Conservation (phyloP, 2,113 vertebrate species). For the Sylvietta virens region DNA sequence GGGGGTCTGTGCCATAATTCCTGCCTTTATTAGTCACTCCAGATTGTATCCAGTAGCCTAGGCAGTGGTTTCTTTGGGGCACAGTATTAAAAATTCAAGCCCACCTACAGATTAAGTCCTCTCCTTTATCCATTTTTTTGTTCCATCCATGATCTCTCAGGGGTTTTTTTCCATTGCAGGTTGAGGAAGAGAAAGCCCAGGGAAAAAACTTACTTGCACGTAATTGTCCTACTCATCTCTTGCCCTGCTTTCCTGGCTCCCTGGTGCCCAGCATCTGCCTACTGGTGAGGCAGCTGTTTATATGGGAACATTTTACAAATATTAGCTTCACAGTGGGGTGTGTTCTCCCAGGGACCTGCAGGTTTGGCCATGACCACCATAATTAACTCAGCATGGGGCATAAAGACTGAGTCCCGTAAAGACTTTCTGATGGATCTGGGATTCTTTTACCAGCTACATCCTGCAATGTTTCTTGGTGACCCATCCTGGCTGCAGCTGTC, state of each 20-base stretch:
- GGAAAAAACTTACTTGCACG: background rate
- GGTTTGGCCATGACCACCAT: background rate
- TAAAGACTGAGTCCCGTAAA: fast-evolving
- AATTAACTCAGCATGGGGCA: background rate
- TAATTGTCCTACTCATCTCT: background rate
- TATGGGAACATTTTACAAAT: background rate
- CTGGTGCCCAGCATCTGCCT: background rate
- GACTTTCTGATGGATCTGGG: background rate
- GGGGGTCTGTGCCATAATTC: slow-evolving; percentile 2
- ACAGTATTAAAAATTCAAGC: slow-evolving; percentile 45
- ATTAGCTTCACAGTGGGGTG: background rate
- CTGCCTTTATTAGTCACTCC: slow-evolving; percentile 21
- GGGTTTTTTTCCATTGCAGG: background rate
- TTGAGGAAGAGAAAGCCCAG: background rate
- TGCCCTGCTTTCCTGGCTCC: background rate
- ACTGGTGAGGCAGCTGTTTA: background rate
- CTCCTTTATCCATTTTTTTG: background rate
- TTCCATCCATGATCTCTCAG: background rate
- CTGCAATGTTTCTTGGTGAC: background rate
- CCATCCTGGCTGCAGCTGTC: background rate
- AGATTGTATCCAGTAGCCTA: slow-evolving; percentile 32
- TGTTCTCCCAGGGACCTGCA: background rate
- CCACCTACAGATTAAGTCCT: slow-evolving; percentile 11
- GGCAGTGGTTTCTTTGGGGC: slow-evolving; percentile 49
- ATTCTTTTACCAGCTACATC: background rate